Percentiles rank a stretch among this genome's conserved stretches.
These are phyloP conservation scores for Sandelia bainsii DNA, from an alignment of 2,797 vertebrate genomes.

Conservation along the genomic window DNA sequence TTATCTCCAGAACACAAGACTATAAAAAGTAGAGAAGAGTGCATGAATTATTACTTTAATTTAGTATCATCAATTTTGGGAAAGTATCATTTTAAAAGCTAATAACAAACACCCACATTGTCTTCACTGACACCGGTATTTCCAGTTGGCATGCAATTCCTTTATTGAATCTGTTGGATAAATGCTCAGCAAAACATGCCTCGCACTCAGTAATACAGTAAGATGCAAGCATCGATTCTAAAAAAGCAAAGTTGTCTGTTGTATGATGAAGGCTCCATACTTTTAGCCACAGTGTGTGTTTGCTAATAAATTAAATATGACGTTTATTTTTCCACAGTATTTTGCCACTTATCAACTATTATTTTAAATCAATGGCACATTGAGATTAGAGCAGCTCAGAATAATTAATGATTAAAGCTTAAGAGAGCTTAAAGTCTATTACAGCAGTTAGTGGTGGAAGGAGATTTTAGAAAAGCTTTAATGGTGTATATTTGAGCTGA, in stretches of 20 bases:
- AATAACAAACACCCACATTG: background rate
- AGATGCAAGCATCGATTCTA: too few species aligned
- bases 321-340: too few species aligned
- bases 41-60: background rate
- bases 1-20: too few species aligned
- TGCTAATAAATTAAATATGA: too few species aligned
- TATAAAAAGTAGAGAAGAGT: too few species aligned
- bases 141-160: background rate
- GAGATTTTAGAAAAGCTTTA: conserved; percentile 15
- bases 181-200: too few species aligned
- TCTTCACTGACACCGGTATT: background rate
- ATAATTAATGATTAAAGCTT: conserved; percentile 53
- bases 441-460: conserved; percentile 1
- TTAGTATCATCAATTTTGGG: background rate
- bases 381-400: conserved; percentile 41
- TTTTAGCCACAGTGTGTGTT: too few species aligned
- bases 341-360: conserved; percentile 1
- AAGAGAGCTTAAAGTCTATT: conserved; percentile 37
- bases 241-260: too few species aligned
- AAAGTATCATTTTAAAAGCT: background rate
- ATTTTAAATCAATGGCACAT: conserved; percentile 18
- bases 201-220: too few species aligned
- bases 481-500: background rate
- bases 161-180: background rate
- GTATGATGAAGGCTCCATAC: too few species aligned